Evolutionary conservation across 1,140 invertebrate species (phyloP).

Genomic region (Drosophila azteca): DNA sequence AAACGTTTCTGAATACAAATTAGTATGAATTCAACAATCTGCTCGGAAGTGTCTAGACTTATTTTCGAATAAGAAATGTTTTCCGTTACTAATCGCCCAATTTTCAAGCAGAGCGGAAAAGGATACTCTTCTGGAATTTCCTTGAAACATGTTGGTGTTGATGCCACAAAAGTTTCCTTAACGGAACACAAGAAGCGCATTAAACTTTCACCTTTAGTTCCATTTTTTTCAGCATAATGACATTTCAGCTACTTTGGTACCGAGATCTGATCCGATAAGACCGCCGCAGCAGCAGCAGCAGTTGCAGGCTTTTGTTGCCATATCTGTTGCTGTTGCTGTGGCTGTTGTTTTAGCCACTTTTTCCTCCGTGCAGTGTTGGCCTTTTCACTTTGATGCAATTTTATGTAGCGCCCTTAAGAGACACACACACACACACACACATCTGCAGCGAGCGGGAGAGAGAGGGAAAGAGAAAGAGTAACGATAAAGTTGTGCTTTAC

Average conservation of each 20-base stretch:
- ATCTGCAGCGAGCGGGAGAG: too few relatives aligned
- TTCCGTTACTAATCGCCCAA: too few relatives aligned
- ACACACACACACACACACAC: conserved; percentile 23
- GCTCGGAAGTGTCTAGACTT: too few relatives aligned
- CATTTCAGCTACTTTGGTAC: conserved; percentile 16
- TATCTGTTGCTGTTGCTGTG: neutral
- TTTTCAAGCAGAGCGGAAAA: too few relatives aligned
- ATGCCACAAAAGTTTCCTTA: neutral
- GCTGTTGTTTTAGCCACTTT: conserved; percentile 10
- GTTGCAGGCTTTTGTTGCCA: conserved; percentile 3
- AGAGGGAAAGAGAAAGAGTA: conserved; percentile 31
- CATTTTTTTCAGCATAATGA: conserved; percentile 12
- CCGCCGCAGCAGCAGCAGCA: too few relatives aligned
- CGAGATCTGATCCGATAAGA: conserved; percentile 2
- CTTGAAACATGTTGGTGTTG: neutral
- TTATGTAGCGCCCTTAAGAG: conserved; percentile 34
- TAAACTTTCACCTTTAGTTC: conserved; percentile 23
- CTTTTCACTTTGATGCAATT: conserved; percentile 57
- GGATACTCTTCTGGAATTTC: neutral
- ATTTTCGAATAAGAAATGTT: too few relatives aligned
- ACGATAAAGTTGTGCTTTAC: conserved; percentile 62
- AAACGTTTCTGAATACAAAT: too few relatives aligned
- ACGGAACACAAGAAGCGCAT: conserved; percentile 19
- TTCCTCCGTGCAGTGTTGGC: conserved; percentile 22
- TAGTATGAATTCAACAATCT: too few relatives aligned